phyloP scores from a whole-genome alignment of 1,140 invertebrate genomes.

The Pentalonia nigronervosa region DNA sequence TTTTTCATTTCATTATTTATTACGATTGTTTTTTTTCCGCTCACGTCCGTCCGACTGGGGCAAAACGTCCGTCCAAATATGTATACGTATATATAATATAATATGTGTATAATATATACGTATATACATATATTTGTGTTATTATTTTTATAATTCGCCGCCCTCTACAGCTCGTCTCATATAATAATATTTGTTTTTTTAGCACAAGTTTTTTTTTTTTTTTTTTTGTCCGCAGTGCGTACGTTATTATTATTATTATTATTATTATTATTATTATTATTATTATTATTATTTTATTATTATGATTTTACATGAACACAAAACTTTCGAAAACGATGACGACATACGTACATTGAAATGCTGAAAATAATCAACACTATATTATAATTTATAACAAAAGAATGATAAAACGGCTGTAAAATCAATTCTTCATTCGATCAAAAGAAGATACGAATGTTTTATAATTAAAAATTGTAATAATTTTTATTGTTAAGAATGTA shows the following conservation, averaged over 20 bases:
- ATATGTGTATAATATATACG: constrained; percentile 21
- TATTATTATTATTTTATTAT: constrained; percentile 52
- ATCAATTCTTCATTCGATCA: neutral
- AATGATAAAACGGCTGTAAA: neutral
- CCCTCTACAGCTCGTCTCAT: constrained; percentile 32
- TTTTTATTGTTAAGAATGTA: neutral
- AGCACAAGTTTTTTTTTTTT: constrained; percentile 14
- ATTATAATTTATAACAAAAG: neutral
- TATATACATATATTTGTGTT: constrained; percentile 42
- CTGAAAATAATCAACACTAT: constrained; percentile 1
- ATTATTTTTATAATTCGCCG: constrained; percentile 50
- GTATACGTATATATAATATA: neutral
- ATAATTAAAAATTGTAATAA: neutral
- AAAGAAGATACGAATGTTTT: neutral
- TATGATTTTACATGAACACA: constrained; percentile 19
- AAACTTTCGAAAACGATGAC: constrained; percentile 18
- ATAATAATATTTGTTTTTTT: constrained; percentile 43
- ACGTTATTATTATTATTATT: constrained; percentile 43
- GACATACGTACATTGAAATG: constrained; percentile 8
- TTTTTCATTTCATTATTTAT: constrained; percentile 55
- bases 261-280: constrained; percentile 51
- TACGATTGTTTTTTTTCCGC: constrained; percentile 53
- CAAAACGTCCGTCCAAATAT: constrained; percentile 45
- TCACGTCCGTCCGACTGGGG: constrained; percentile 48
- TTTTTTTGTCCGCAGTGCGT: constrained; percentile 39